Evolutionary conservation across 2,888 invertebrate genomes (phyloP).

Genomic region (Aporophyla nigra): DNA sequence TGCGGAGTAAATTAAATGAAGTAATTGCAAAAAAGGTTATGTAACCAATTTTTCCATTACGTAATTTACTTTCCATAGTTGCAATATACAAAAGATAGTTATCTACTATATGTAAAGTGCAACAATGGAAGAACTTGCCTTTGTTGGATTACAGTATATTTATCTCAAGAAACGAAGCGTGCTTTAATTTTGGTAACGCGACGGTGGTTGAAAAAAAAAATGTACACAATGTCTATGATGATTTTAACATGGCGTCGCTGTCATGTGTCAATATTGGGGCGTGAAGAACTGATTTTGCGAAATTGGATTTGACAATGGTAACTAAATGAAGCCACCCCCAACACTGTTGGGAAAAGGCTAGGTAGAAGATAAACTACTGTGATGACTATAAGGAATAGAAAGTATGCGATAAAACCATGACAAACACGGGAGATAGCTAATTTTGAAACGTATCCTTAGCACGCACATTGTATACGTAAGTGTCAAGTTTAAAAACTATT

Average conservation of each 20-base stretch:
- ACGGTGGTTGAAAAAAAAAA: background rate
- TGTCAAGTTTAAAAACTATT: background rate
- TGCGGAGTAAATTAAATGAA: background rate
- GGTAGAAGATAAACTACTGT: background rate
- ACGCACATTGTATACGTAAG: background rate
- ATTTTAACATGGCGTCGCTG: slow-evolving; percentile 79
- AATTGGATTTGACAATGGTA: slow-evolving; percentile 78
- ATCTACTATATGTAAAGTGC: too few species aligned
- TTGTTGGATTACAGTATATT: too few species aligned
- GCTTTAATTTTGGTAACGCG: too few species aligned
- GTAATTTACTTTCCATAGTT: too few species aligned
- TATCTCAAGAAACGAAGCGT: too few species aligned
- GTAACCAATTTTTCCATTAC: too few species aligned
- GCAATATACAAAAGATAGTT: too few species aligned
- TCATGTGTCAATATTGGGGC: slow-evolving; percentile 83
- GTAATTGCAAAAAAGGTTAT: background rate
- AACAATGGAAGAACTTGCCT: too few species aligned
- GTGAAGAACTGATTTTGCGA: slow-evolving; percentile 75
- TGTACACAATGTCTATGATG: slow-evolving; percentile 77
- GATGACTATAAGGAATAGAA: background rate
- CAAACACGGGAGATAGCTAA: background rate
- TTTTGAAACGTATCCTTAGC: background rate
- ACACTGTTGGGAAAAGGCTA: background rate
- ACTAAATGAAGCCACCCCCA: background rate
- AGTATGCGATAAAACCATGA: background rate